Base-by-base conservation (phyloP, 2,113 vertebrate species). In the Rhadina sibilatrix region DNA sequence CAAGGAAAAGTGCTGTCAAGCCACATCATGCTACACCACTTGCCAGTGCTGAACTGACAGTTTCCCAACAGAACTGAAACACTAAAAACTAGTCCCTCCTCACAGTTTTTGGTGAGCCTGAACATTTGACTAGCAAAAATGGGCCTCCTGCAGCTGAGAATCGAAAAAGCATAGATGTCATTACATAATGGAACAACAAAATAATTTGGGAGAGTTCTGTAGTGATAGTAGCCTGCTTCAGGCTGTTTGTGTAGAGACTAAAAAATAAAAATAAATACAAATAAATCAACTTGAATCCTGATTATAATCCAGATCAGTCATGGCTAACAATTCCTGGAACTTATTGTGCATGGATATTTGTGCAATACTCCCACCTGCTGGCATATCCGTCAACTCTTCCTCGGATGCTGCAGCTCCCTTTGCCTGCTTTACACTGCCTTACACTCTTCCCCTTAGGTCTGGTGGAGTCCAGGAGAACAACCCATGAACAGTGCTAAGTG, bases 1-100 rank as follows among this genome's bases (percentile, higher is more conserved):
- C 95, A 93, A 93, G 93, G 70, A 92, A 94, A 95, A 95, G 95
- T 64, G 95, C 96, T 76, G 89, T 94, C 90, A 96, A 97, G 91
- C 96, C 96, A 97, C 97, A 94, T 93, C 91, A 97, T 94, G 91
- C 80, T 50, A 88, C 23, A 94, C 95, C 56, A 53, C 56, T 66
- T 56, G 76, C 93, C 96, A 91, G 94, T 78, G 79, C 90, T 95
- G 40, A 56, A 65, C n/a, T 72, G 89, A 70, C 93, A 60, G 87
- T 92, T 96, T 85, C 77, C 90, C 69, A 76, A 70, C 60, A 88
- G 65, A 66, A 87, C 10, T 53, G 38, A 85, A 77, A 94, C 82
- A 44, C 31, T 60, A 71, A 88, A 90, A 76, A 76, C 91, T 92
- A 94, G 76, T 78, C 46, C 49, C 49, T 94, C 66, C 75, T 94